phyloP scores from a whole-genome alignment of 2,888 invertebrate genomes.

The Notodonta ziczac region DNA sequence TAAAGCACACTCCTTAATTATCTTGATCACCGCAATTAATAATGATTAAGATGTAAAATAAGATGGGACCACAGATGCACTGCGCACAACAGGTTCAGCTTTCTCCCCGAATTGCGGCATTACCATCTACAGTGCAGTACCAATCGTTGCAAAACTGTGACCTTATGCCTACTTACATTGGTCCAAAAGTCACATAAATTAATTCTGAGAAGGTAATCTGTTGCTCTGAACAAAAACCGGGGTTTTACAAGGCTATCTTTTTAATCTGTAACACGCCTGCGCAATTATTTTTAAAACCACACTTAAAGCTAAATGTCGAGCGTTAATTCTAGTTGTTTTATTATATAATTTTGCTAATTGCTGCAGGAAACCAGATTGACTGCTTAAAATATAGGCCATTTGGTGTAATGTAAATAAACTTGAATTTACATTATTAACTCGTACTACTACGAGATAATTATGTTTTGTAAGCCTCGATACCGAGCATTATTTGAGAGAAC shows the following conservation, averaged over 20 bases:
- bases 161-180: constrained; percentile 25
- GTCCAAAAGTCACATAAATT: constrained; percentile 4
- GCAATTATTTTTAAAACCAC: not conserved
- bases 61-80: constrained; percentile 4
- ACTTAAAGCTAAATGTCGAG: not conserved
- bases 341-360: not conserved
- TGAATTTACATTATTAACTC: not conserved
- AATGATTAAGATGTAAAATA: constrained; percentile 6
- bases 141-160: constrained; percentile 29
- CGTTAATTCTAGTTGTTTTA: not conserved
- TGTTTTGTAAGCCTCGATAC: too few relatives aligned
- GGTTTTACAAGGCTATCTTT: not conserved
- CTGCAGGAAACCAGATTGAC: not conserved
- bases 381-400: not conserved
- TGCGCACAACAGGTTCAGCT: constrained; percentile 22
- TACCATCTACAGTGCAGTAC: constrained; percentile 27
- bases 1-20: constrained; percentile 6
- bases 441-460: too few relatives aligned
- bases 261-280: constrained; percentile 1
- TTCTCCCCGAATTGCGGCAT: constrained; percentile 25
- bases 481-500: too few relatives aligned
- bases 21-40: constrained; percentile 7
- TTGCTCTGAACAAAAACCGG: constrained; percentile 1
- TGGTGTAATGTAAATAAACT: not conserved
- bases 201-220: constrained; percentile 5